A percentile compares a stretch with the other conserved stretches of the same genome.
Conservation (phyloP, 2,797 vertebrate genomes). For the Gouania willdenowi region DNA sequence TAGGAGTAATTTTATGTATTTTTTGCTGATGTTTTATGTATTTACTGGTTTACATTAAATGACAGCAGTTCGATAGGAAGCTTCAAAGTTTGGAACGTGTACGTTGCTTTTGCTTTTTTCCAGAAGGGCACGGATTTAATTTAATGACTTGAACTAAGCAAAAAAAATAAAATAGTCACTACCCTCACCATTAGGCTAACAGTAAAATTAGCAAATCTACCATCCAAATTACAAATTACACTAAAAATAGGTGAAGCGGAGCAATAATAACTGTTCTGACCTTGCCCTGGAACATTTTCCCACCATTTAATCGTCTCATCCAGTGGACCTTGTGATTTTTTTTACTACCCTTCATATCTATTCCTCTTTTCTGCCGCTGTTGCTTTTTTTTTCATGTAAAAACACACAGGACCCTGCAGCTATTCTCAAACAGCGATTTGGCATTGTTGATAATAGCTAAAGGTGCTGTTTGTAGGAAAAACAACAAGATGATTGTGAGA, state of each 20-base stretch:
- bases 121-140: conserved; percentile 46
- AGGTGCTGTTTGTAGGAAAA: conserved; percentile 47
- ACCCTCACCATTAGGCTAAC: conserved; percentile 39
- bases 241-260: conserved; percentile 52
- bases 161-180: conserved; percentile 30
- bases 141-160: conserved; percentile 26
- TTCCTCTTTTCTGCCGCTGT: background rate
- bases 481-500: conserved; percentile 45
- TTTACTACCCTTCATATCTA: conserved; percentile 8
- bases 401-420: conserved; percentile 23
- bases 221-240: conserved; percentile 51
- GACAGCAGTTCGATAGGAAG: no score
- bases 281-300: conserved; percentile 57
- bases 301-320: conserved; percentile 57
- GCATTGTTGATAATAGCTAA: conserved; percentile 50
- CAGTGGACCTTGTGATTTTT: conserved; percentile 36
- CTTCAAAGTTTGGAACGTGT: background rate
- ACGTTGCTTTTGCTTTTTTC: conserved; percentile 9
- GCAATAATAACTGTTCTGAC: conserved; percentile 60
- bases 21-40: no score
- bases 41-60: no score
- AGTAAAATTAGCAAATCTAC: conserved; percentile 41
- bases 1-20: no score
- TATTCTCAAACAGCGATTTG: conserved; percentile 38
- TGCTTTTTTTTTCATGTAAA: conserved; percentile 25